Evolutionary conservation across 1,140 invertebrate genomes (phyloP), one percentile per base, ranked within the genome.

Genomic region (Colletes gigas): DNA sequence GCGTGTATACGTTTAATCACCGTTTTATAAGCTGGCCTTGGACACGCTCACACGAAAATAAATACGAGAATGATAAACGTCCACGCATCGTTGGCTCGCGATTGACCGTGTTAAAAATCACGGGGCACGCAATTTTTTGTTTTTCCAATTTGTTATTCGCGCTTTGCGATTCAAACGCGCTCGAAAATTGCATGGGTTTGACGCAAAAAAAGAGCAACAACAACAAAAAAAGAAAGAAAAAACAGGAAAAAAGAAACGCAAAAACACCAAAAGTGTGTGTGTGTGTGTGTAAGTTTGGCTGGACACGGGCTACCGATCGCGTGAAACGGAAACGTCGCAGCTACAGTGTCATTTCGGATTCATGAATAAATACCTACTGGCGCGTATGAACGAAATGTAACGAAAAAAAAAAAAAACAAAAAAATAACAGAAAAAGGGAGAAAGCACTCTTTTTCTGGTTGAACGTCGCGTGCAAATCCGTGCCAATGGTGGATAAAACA

Each of bases 351-450:
- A 87, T 87, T 86, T 81, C 55, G 68, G 81, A 87, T 86, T 87
- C 86, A 87, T 86, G 82, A 87, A 87, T 87, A 87, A 87, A 87
- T 83, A 78, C 74, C 74, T 80, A 63, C 63, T 63, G 21, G 4
- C 47, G 63, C 67, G 57, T 30, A 65, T 78, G 39, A 68, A 39
- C 19, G 74, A 70, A 47, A 70, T 73, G 59, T 62, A 41, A 54
- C 3, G 3, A 52, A 39, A 0, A 52, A 4, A 57, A 44, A 19
- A 8, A 3, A 12, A n/a, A 12, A 50, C 8, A 47, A 69, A 79
- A 44, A 62, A 55, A 82, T 10, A 7, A 52, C 30, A 59, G 65
- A 54, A 55, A 59, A 4, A n/a, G 57, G 0, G 57, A 12, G 63
- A 57, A 59, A 17, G 52, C 39, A 63, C 80, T 74, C 10, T 50